Evolutionary conservation across 2,797 vertebrate species (phyloP), one percentile per base, ranked within the genome.

Genomic region (Zonotrichia albicollis): DNA sequence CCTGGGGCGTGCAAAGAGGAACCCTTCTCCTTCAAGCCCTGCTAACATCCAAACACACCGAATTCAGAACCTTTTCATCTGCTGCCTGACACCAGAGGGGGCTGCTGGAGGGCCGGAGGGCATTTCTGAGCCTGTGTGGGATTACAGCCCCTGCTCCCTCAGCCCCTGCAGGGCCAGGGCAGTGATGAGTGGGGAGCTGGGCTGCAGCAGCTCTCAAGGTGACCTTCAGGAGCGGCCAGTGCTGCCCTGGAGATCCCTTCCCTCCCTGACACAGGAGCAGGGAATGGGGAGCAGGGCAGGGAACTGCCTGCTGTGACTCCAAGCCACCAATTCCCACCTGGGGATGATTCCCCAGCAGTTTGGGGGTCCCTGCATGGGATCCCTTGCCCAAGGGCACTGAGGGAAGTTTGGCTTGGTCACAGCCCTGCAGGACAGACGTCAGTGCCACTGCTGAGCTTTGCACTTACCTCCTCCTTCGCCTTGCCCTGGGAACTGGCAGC

Each of bases 191-290:
- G 51, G 75, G 34, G 3, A 73, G 74, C 51, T 55, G 71, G n/a
- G 66, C 85, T 91, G 85, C 14, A 77, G 55, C 58, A 30, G 61
- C 67, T 65, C 78, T 85, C 79, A 71, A 92, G 82, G 86, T 89
- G 84, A 95, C 89, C 64, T 92, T 78, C 45, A 75, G 81, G 48
- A 78, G 54, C 16, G 40, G 48, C 27, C 54, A 25, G 43, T 15
- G 78, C 80, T 73, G 75, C 58, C 80, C 66, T 43, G 42, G 34
- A 48, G 55, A 78, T 34, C 78, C 53, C 34, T 92, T 53, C 22
- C 21, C 57, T 54, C 32, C 48, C 34, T 3, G 0, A 19, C 1
- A 0, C 17, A n/a, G 36, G 75, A 73, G 34, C 45, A 43, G 22
- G 11, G 60, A 30, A 40, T 6, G 34, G 36, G 38, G 6, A 75